Conservation (phyloP, 2,888 invertebrate species). For the Parthenolecanium corni region DNA sequence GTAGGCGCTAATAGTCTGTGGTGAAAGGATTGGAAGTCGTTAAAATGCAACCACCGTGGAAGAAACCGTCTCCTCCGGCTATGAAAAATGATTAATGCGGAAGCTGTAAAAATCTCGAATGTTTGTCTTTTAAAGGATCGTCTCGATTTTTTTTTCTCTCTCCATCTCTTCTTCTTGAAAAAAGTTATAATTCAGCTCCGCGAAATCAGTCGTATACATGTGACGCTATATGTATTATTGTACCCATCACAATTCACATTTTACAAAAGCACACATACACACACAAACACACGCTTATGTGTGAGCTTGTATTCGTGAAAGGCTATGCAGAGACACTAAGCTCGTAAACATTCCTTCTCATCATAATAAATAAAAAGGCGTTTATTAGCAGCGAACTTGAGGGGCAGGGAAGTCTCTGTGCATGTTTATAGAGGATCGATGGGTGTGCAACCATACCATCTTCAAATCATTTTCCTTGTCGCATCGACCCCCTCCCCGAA, state of each 20-base stretch:
- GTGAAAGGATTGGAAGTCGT: conserved; percentile 18
- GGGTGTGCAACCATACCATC: too few species aligned
- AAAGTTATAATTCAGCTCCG: too few species aligned
- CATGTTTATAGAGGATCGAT: too few species aligned
- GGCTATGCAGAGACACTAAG: too few species aligned
- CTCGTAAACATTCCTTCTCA: conserved; percentile 28
- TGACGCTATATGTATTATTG: too few species aligned
- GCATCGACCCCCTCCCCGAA: neutral
- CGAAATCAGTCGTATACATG: too few species aligned
- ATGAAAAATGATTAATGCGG: conserved; percentile 28
- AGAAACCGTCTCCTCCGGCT: conserved; percentile 18
- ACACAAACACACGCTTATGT: neutral
- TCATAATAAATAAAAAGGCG: conserved; percentile 28
- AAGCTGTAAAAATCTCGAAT: conserved; percentile 14
- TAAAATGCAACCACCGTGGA: conserved; percentile 26
- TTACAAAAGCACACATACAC: neutral
- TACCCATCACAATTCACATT: conserved; percentile 13
- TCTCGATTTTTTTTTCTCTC: neutral
- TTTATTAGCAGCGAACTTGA: conserved; percentile 17
- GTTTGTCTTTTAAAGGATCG: too few species aligned
- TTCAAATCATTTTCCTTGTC: too few species aligned
- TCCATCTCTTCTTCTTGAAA: conserved; percentile 9
- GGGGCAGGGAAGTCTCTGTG: too few species aligned
- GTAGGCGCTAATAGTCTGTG: neutral
- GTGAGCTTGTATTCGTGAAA: neutral